phyloP scores from a whole-genome alignment of 2,113 vertebrate species.

The Dicaeum eximium region DNA sequence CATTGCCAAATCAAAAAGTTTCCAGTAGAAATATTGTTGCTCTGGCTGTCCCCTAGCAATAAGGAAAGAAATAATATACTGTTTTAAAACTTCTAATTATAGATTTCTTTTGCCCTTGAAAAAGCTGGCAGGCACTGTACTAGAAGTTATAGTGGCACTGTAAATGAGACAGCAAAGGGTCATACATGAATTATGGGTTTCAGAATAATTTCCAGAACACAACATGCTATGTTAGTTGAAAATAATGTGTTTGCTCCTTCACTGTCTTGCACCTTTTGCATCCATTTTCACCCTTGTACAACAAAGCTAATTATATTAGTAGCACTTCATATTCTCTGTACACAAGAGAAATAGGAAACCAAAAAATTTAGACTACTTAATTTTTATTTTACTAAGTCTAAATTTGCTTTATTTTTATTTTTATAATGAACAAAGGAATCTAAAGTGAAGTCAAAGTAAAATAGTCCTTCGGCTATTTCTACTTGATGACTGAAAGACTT shows the following conservation, averaged over 20 bases:
- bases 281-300: not conserved
- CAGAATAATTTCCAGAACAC: not conserved
- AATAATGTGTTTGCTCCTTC: not conserved
- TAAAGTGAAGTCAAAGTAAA: not conserved
- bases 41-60: not conserved
- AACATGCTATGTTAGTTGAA: not conserved
- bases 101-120: not conserved
- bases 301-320: not conserved
- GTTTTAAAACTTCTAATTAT: not conserved
- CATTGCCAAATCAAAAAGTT: not conserved
- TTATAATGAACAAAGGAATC: not conserved
- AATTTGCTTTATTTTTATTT: not conserved
- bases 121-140: not conserved
- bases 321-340: not conserved
- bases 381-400: not conserved
- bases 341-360: not conserved
- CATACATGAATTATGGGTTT: conserved; percentile 3
- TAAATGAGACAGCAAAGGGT: conserved; percentile 7
- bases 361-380: not conserved
- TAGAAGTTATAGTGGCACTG: not conserved
- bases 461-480: not conserved
- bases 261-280: not conserved
- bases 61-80: not conserved
- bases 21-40: not conserved
- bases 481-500: not conserved